These are phyloP conservation scores for Sebastes jordani DNA, from an alignment of 2,797 vertebrate species.

Conservation along the genomic window DNA sequence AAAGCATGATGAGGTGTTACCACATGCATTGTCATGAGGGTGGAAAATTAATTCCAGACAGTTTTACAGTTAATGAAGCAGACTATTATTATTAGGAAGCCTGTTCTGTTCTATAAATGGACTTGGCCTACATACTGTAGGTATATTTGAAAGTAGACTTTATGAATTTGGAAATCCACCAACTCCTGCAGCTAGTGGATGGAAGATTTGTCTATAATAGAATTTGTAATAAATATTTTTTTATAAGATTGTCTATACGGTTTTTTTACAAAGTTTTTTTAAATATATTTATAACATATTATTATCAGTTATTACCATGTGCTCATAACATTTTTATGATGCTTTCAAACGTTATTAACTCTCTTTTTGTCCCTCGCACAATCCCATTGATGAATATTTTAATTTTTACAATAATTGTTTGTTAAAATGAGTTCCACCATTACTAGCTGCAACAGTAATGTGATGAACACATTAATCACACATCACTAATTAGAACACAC, in stretches of 20 bases:
- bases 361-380: background rate
- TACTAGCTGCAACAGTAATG: no score
- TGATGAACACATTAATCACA: no score
- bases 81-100: background rate
- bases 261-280: background rate
- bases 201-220: background rate
- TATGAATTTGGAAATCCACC: slow-evolving; percentile 1
- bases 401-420: no score
- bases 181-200: background rate
- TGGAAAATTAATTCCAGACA: slow-evolving; percentile 1
- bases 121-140: slow-evolving; percentile 11
- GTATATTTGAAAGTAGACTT: background rate
- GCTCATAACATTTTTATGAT: background rate
- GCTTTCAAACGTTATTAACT: background rate
- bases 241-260: background rate
- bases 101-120: slow-evolving; percentile 6
- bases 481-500: no score
- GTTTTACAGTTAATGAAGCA: slow-evolving; percentile 24
- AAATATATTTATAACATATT: background rate
- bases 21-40: slow-evolving; percentile 7
- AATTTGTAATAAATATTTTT: background rate
- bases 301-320: background rate
- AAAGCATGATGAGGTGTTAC: slow-evolving; percentile 6
- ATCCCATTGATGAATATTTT: background rate
- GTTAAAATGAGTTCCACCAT: no score